Percentiles rank a stretch among this genome's conserved stretches.
Evolutionary conservation across 2,797 vertebrate species (phyloP).

Genomic region (Syngnathus rostellatus): DNA sequence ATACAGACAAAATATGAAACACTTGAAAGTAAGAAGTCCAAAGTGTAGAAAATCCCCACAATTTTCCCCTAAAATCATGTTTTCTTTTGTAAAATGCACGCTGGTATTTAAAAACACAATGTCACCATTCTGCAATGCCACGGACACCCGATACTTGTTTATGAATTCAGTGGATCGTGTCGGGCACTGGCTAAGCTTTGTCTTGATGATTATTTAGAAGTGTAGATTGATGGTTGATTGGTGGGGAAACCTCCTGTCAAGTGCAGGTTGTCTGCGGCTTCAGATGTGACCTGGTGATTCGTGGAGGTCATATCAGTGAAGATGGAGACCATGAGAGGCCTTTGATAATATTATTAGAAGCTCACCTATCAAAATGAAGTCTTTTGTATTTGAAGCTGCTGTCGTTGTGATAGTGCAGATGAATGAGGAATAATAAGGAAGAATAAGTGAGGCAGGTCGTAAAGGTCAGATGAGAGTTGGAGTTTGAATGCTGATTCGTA

Average conservation of each 20-base stretch:
- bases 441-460: background rate
- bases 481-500: conserved; percentile 22
- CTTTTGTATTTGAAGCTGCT: background rate
- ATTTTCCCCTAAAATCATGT: background rate
- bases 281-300: conserved; percentile 32
- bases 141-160: conserved; percentile 47
- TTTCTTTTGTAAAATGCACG: background rate
- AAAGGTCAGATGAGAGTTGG: conserved; percentile 31
- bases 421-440: too few relatives aligned
- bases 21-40: background rate
- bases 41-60: background rate
- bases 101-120: conserved; percentile 25
- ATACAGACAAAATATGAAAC: too few relatives aligned
- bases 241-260: conserved; percentile 42
- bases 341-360: conserved; percentile 2
- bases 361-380: background rate
- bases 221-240: conserved; percentile 63
- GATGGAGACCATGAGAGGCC: conserved; percentile 7
- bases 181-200: conserved; percentile 46
- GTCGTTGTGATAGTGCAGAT: too few relatives aligned
- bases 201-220: conserved; percentile 62
- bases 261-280: conserved; percentile 20
- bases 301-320: conserved; percentile 31
- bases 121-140: conserved; percentile 15
- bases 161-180: conserved; percentile 31